Base-by-base conservation (phyloP, 2,888 invertebrate species). In the Protula sp. region DNA sequence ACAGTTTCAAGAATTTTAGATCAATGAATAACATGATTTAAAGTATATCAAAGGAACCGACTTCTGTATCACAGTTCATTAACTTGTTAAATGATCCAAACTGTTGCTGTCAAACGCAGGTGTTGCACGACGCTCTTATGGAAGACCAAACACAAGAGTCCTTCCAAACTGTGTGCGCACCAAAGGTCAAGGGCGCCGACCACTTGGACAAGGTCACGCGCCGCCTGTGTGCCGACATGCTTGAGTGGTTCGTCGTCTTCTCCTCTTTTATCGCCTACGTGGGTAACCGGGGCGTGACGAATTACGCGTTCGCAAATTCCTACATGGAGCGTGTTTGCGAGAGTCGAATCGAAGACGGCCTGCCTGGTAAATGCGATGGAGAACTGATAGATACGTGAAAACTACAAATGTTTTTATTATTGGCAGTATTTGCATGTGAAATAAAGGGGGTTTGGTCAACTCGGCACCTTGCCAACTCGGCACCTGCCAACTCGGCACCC, bases 231-330 rank as follows among this genome's bases (percentile, higher is more conserved):
- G 93, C 59, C n/a, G 88, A 89, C n/a, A 66, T 69, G 81, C 77
- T 82, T 68, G 93, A 95, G 74, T 90, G 93, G 84, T 99, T 98
- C 80, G 93, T 98, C 56, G 90, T 87, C 61, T 99, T 97, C 85
- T 98, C 98, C 47, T 94, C 94, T 50, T 91, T 98, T 61, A 92
- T 94, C 45, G 94, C 95, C 82, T 98, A 97, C 19, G 88, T 95
- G 70, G 99, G 98, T 64, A 97, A 98, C 83, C 87, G 90, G 55
- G 98, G 98, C 2, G 98, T 99, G 84, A 87, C 90, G 63, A 99
- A 98, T 84, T 99, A 99, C 80, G 98, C 97, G 58, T 86, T 92
- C 72, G 95, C 98, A 57, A 99, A 99, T 84, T 94, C 95, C 0
- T 89, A 89, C 51, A 98, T 98, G 97, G 98, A 98, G 83, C 87